Evolutionary conservation across 1,140 invertebrate genomes (phyloP).

Genomic region (Popillia japonica): DNA sequence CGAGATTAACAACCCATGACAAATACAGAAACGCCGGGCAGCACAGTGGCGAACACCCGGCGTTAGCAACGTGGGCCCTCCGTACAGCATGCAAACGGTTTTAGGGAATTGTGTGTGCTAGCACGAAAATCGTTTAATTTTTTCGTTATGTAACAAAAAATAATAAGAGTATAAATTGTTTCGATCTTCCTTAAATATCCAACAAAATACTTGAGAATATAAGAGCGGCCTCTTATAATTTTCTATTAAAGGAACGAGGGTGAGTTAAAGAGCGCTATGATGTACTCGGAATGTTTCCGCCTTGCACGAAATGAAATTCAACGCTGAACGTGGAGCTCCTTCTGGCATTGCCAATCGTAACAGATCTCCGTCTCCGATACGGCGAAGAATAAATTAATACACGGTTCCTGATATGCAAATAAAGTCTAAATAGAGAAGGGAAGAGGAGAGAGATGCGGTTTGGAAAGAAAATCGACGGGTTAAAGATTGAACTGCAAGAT

Average conservation of each 20-base stretch:
- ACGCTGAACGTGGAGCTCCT: neutral
- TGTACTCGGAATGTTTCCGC: neutral
- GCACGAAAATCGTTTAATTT: too few relatives aligned
- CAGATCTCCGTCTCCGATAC: neutral
- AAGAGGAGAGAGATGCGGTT: neutral
- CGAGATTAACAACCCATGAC: conserved; percentile 40
- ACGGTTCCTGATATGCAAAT: conserved; percentile 5
- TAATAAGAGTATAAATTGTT: neutral
- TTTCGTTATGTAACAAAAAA: too few relatives aligned
- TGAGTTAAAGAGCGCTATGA: neutral
- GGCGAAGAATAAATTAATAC: conserved; percentile 9
- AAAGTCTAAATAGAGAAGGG: neutral
- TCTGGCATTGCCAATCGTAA: neutral
- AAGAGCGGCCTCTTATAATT: neutral
- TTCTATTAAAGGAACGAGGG: neutral
- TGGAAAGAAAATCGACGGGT: neutral
- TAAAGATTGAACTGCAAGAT: neutral
- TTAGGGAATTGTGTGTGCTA: neutral
- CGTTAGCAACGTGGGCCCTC: neutral
- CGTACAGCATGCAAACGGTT: neutral
- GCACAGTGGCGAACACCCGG: neutral
- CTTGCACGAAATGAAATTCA: neutral
- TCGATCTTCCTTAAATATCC: neutral
- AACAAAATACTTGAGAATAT: neutral
- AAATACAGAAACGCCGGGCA: conserved; percentile 30